Conservation (phyloP, 2,888 invertebrate species). For the Athalia rosae region DNA sequence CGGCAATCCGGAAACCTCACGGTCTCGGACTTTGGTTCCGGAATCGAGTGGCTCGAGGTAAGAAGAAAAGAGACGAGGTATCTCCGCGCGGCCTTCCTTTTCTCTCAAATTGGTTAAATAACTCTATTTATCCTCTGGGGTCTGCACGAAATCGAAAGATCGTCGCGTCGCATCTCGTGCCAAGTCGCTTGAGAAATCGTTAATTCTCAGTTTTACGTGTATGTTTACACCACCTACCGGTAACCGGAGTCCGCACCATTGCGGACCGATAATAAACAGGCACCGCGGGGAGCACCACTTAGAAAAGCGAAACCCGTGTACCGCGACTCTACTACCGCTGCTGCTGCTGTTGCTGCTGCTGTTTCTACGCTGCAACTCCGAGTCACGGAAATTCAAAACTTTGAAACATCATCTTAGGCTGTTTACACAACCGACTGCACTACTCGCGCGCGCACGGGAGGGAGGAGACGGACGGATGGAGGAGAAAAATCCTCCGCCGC, state of each 20-base stretch:
- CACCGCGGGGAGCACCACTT: constrained; percentile 36
- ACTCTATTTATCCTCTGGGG: constrained; percentile 37
- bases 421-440: constrained; percentile 17
- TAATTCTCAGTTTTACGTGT: constrained; percentile 33
- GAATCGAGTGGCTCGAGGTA: neutral
- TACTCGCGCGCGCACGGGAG: no score
- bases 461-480: no score
- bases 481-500: no score
- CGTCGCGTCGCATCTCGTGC: constrained; percentile 12
- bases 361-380: no score
- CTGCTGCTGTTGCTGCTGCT: no score
- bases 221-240: neutral
- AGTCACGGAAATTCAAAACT: constrained; percentile 31
- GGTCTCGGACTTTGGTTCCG: constrained; percentile 24
- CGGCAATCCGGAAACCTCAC: constrained; percentile 37
- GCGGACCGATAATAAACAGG: constrained; percentile 27
- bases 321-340: neutral
- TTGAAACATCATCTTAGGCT: neutral
- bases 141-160: constrained; percentile 33
- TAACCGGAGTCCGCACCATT: constrained; percentile 22
- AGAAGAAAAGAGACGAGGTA: neutral
- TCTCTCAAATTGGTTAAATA: constrained; percentile 37
- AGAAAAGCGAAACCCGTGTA: constrained; percentile 34
- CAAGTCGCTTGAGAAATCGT: constrained; percentile 38
- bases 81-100: neutral